Percentiles rank a stretch among this genome's conserved stretches.
Evolutionary conservation across 2,888 invertebrate genomes (phyloP).

Genomic region (Caprella mutica): DNA sequence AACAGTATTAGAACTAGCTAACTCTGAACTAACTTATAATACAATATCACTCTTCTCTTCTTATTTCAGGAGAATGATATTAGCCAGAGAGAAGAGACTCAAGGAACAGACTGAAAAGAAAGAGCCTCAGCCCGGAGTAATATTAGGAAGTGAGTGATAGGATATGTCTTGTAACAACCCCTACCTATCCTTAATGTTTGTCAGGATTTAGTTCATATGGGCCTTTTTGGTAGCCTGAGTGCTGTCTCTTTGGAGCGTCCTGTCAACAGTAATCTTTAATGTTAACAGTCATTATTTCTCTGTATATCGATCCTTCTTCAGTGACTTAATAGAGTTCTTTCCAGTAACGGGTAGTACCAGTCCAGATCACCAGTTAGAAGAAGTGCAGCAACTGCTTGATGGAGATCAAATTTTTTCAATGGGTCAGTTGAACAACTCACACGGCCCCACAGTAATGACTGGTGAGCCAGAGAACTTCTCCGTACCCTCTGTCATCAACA

Average conservation of each 20-base stretch:
- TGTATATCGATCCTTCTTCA: too few relatives aligned
- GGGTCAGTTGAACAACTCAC: neutral
- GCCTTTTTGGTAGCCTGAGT: too few relatives aligned
- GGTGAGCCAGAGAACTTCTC: slow-evolving; percentile 7
- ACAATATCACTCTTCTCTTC: too few relatives aligned
- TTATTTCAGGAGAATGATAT: slow-evolving; percentile 1
- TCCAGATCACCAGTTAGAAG: slow-evolving; percentile 4
- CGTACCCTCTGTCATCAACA: neutral
- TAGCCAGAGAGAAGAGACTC: slow-evolving; percentile 1
- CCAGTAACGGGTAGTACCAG: slow-evolving; percentile 4
- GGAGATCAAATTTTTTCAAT: neutral
- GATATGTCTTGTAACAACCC: too few relatives aligned
- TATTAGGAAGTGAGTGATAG: neutral
- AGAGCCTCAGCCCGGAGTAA: neutral
- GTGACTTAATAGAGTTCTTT: too few relatives aligned
- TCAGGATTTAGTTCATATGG: too few relatives aligned
- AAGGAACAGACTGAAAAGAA: neutral
- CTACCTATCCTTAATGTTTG: too few relatives aligned
- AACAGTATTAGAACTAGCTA: too few relatives aligned
- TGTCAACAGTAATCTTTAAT: too few relatives aligned
- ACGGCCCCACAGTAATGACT: neutral
- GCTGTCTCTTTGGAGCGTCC: too few relatives aligned
- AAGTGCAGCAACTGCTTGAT: slow-evolving; percentile 8
- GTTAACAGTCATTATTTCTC: too few relatives aligned
- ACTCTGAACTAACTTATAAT: too few relatives aligned